Conservation (phyloP, 2,888 invertebrate genomes). For the Luffia ferchaultella region DNA sequence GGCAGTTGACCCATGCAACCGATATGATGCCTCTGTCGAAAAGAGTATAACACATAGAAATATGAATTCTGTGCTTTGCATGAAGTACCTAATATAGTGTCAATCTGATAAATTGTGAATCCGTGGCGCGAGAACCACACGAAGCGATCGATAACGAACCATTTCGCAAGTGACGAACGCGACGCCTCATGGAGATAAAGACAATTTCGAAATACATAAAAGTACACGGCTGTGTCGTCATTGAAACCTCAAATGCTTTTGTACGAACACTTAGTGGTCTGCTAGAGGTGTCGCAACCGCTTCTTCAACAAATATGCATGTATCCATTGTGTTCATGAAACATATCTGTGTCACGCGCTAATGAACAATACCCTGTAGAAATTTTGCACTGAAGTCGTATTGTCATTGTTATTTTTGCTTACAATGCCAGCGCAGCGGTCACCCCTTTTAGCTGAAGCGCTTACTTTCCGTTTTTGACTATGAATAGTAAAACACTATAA, state of each 20-base stretch:
- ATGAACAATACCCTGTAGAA: neutral
- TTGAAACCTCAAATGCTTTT: slow-evolving; percentile 29
- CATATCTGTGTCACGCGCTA: neutral
- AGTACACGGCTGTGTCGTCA: slow-evolving; percentile 27
- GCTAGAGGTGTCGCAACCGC: slow-evolving; percentile 12
- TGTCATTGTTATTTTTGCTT: neutral
- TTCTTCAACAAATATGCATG: neutral
- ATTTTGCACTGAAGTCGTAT: neutral
- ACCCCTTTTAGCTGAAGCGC: no score
- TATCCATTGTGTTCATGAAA: neutral
- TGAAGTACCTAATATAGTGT: neutral
- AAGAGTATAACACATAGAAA: no score
- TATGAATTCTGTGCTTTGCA: no score
- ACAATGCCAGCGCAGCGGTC: no score
- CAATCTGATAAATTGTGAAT: neutral
- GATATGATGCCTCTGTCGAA: no score
- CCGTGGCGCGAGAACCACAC: slow-evolving; percentile 31
- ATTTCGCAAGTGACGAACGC: slow-evolving; percentile 36
- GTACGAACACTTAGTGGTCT: slow-evolving; percentile 24
- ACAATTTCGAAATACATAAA: slow-evolving; percentile 36
- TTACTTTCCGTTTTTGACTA: no score
- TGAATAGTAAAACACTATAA: no score
- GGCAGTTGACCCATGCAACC: no score
- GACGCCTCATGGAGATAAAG: slow-evolving; percentile 35
- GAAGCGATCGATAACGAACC: slow-evolving; percentile 21